phyloP scores from a whole-genome alignment of 2,888 invertebrate genomes.

The Rhogogaster chlorosoma region DNA sequence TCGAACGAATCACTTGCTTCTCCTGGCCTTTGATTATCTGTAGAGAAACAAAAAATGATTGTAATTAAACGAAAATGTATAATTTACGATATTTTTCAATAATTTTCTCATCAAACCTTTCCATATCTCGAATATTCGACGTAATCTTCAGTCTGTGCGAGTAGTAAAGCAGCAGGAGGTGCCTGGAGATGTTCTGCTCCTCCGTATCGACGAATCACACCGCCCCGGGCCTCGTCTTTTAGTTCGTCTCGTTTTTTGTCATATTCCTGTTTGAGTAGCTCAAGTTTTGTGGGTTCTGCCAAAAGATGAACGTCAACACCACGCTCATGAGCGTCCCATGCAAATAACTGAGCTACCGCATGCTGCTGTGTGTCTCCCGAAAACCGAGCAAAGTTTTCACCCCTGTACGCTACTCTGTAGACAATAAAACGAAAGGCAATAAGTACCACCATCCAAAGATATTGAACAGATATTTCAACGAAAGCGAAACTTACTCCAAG shows the following conservation, averaged over 20 bases:
- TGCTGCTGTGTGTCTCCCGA: slow-evolving; percentile 96
- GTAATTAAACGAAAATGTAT: slow-evolving; percentile 56
- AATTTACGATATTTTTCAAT: slow-evolving; percentile 66
- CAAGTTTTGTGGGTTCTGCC: slow-evolving; percentile 98
- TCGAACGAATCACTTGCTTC: slow-evolving; percentile 89
- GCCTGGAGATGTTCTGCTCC: slow-evolving; percentile 95
- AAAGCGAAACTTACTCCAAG: slow-evolving; percentile 80
- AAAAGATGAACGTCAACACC: slow-evolving; percentile 97
- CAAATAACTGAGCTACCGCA: slow-evolving; percentile 95
- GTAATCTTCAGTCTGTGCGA: slow-evolving; percentile 98
- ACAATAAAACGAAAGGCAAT: not conserved
- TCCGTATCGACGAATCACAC: slow-evolving; percentile 95
- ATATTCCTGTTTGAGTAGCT: slow-evolving; percentile 93
- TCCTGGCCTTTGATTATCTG: slow-evolving; percentile 89
- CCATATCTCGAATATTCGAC: slow-evolving; percentile 97
- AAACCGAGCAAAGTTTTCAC: slow-evolving; percentile 97
- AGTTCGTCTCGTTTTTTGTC: slow-evolving; percentile 93
- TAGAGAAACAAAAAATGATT: slow-evolving; percentile 51
- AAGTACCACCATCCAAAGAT: slow-evolving; percentile 18
- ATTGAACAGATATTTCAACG: not conserved
- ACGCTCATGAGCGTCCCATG: slow-evolving; percentile 97
- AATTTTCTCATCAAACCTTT: slow-evolving; percentile 79
- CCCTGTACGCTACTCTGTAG: slow-evolving; percentile 87
- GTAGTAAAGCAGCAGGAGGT: slow-evolving; percentile 91
- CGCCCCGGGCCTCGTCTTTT: slow-evolving; percentile 91